Evolutionary conservation across 2,888 invertebrate genomes (phyloP).

Genomic region (Dryadula phaetusa): DNA sequence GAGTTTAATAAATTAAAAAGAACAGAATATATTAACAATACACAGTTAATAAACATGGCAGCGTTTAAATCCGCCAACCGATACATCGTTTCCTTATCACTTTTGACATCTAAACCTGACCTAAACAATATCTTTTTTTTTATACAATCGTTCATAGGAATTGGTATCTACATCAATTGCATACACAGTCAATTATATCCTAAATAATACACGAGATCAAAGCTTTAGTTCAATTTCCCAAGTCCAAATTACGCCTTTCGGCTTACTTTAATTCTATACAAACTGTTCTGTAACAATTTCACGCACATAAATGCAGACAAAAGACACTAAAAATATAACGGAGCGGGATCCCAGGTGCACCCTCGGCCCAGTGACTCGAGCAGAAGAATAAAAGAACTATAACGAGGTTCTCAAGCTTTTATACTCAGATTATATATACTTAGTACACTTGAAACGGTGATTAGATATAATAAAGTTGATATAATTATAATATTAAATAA

Average conservation of each 20-base stretch:
- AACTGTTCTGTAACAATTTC: conserved; percentile 12
- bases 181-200: too few relatives aligned
- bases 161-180: too few relatives aligned
- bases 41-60: too few relatives aligned
- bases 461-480: neutral
- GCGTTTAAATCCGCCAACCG: too few relatives aligned
- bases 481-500: too few relatives aligned
- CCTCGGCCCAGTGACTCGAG: conserved; percentile 23
- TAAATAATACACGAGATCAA: too few relatives aligned
- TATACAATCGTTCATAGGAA: too few relatives aligned
- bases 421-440: conserved; percentile 3
- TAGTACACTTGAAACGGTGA: neutral
- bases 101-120: too few relatives aligned
- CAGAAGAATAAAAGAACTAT: conserved; percentile 22
- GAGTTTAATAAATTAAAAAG: too few relatives aligned
- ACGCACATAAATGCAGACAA: conserved; percentile 18
- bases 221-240: neutral
- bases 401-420: conserved; percentile 9
- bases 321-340: conserved; percentile 23
- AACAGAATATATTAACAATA: too few relatives aligned
- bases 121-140: too few relatives aligned
- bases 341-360: conserved; percentile 26
- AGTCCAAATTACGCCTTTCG: neutral
- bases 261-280: conserved; percentile 1
- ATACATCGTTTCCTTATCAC: too few relatives aligned